phyloP scores from a whole-genome alignment of 2,797 vertebrate genomes.

The Argya squamiceps region DNA sequence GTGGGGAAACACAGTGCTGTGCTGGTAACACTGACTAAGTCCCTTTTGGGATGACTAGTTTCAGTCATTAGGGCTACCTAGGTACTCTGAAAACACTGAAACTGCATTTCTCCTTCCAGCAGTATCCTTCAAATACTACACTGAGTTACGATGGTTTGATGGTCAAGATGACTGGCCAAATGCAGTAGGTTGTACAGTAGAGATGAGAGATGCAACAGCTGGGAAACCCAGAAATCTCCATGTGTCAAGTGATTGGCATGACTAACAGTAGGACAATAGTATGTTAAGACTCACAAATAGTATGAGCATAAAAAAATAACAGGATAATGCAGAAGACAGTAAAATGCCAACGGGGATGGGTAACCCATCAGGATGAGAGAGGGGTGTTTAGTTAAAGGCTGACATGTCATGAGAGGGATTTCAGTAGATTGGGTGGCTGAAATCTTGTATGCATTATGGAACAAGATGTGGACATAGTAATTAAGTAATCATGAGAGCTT shows the following conservation, averaged over 20 bases:
- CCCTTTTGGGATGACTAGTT: background rate
- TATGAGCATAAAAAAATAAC: accelerated
- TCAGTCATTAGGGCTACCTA: background rate
- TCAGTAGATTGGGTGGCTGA: conserved; percentile 22
- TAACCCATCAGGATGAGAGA: background rate
- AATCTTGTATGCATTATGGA: conserved; percentile 53
- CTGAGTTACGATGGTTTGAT: background rate
- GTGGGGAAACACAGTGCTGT: background rate
- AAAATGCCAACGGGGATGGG: background rate
- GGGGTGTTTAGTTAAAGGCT: background rate
- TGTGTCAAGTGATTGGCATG: background rate
- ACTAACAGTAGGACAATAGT: background rate
- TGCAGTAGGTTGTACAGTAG: background rate
- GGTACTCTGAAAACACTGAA: background rate
- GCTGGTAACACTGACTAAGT: background rate
- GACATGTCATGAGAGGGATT: background rate
- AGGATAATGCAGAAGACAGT: background rate
- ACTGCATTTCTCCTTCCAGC: background rate
- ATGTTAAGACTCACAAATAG: background rate
- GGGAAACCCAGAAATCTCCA: background rate
- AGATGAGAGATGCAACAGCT: background rate
- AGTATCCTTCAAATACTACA: background rate
- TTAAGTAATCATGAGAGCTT: conserved; percentile 61
- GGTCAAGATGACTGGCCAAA: background rate
- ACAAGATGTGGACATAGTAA: conserved; percentile 31